Base-by-base conservation (phyloP, 2,113 vertebrate species). In the Laticauda laticaudata region DNA sequence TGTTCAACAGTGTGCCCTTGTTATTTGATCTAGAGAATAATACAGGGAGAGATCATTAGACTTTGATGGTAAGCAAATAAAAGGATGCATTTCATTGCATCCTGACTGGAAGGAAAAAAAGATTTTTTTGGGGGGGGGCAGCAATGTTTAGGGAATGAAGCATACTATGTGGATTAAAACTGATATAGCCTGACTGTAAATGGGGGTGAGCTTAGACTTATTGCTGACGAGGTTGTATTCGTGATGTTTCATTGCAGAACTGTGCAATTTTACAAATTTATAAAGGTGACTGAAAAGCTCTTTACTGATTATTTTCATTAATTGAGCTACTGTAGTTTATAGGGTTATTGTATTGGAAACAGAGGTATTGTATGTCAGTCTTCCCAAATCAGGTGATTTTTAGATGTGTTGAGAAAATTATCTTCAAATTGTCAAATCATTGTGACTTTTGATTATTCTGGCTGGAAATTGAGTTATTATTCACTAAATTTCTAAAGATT, bases 1-100 rank as follows among this genome's bases (percentile, higher is more conserved):
- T 90, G 69, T 93, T 93, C 64, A 93, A 93, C 88, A 93, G 88
- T 61, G 55, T 64, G 88, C 8, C 56, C 89, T n/a, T 90, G 48
- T 75, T 53, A 90, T 64, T 61, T 20, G 21, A 86, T 53, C 29
- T 93, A 93, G 56, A 61, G 45, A 93, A 29, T 64, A 48, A n/a
- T 29, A 93, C n/a, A 21, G 3, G 75, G 88, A 57, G 45, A 53
- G 64, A 86, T 61, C 43, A 59, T 45, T 64, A 43, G 88, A 54
- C 24, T 90, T 53, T 90, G 75, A 87, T 15, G 45, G 26, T 86
- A 64, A 93, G 14, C 81, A 90, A 90, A 93, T 90, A 86, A 61
- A 90, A 90, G 54, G 69, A 93, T 90, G 20, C 55, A 59, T 93
- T 56, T 64, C 45, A 90, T 64, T 90, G 88, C 45, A 61, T 90